Evolutionary conservation across 2,113 vertebrate species (phyloP).

Genomic region (Corynorhinus townsendii): DNA sequence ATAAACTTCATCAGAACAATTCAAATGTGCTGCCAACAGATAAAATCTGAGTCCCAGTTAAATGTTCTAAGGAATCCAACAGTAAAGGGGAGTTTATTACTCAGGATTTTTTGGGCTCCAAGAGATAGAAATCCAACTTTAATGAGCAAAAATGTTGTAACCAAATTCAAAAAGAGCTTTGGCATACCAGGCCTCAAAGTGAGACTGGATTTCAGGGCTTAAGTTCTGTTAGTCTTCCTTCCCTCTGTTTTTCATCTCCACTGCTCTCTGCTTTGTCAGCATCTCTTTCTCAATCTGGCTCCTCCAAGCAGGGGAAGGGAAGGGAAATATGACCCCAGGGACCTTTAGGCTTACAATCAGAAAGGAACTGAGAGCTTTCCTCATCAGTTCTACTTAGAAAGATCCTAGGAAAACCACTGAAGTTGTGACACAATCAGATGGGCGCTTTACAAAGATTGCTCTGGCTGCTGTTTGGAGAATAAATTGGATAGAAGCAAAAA

Average conservation of each 20-base stretch:
- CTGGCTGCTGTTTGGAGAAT: background rate
- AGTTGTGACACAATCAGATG: background rate
- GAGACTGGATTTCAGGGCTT: background rate
- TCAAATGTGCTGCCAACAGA: background rate
- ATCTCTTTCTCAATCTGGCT: background rate
- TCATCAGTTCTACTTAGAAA: background rate
- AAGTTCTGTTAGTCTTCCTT: background rate
- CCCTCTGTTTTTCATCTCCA: background rate
- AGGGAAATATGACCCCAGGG: background rate
- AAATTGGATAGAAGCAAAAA: background rate
- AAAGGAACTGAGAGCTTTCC: background rate
- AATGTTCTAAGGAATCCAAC: background rate
- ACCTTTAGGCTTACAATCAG: background rate
- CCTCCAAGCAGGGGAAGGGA: background rate
- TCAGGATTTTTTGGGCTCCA: background rate
- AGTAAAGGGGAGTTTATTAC: background rate
- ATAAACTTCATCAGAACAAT: background rate
- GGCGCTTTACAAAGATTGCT: background rate
- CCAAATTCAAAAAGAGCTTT: background rate
- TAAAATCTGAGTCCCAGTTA: background rate
- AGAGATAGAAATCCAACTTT: background rate
- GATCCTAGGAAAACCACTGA: background rate
- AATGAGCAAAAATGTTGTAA: background rate
- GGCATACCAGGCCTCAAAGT: background rate
- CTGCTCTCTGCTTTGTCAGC: background rate